Percentiles rank a stretch among this genome's conserved stretches.
Conservation (phyloP, 2,113 vertebrate genomes). For the Sisor rabdophorus region DNA sequence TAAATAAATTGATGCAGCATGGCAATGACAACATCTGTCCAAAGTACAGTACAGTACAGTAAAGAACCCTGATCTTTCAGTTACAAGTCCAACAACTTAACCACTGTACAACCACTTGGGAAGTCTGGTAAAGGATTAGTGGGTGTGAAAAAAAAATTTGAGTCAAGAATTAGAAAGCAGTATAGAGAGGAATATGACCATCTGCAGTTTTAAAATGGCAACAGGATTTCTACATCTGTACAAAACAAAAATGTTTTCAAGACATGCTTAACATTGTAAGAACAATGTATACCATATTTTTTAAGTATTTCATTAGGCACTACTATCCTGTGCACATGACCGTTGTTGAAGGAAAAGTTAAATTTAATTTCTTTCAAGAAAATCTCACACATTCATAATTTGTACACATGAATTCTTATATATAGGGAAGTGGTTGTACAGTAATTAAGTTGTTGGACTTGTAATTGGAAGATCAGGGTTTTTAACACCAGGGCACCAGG, state of each 20-base stretch:
- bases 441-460: no score
- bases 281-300: background rate
- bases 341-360: background rate
- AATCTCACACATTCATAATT: no score
- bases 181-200: background rate
- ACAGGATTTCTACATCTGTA: constrained; percentile 3
- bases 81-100: no score
- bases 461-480: no score
- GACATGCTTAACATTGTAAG: background rate
- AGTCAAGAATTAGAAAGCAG: background rate
- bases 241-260: background rate
- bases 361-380: no score
- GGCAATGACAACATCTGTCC: constrained; percentile 12
- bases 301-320: background rate
- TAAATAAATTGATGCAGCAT: constrained; percentile 8
- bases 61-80: no score
- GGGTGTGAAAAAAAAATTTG: background rate
- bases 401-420: background rate
- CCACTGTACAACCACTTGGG: no score
- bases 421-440: no score
- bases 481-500: no score
- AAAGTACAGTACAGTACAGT: no score
- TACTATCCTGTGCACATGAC: background rate
- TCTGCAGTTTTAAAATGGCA: constrained; percentile 12
- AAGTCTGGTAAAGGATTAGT: no score